These are phyloP conservation scores for Myotis davidii DNA, from an alignment of 2,113 vertebrate genomes.

Conservation along the genomic window DNA sequence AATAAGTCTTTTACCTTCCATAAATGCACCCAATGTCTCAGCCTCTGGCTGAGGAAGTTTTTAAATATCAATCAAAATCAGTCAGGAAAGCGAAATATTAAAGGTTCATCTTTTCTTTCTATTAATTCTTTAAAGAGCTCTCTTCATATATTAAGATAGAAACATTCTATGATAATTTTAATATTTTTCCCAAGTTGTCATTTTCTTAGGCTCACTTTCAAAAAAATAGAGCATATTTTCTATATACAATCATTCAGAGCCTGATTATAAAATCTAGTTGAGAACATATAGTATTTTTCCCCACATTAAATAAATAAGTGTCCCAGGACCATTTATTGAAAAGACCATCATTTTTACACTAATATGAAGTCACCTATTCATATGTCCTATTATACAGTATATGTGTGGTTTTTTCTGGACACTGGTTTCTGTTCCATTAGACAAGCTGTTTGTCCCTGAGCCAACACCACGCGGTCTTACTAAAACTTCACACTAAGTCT, in stretches of 20 bases:
- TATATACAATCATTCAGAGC: neutral
- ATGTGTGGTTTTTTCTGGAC: neutral
- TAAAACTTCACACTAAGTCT: neutral
- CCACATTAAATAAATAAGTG: neutral
- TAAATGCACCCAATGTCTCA: conserved; percentile 9
- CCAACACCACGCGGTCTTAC: neutral
- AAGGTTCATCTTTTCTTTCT: neutral
- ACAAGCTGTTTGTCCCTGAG: neutral
- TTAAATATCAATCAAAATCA: conserved; percentile 19
- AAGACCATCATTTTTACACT: neutral
- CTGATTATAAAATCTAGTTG: neutral
- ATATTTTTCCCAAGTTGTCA: neutral
- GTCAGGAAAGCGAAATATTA: conserved; percentile 13
- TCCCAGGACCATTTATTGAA: neutral
- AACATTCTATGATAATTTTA: neutral
- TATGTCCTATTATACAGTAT: neutral
- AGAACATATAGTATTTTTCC: neutral
- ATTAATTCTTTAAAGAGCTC: neutral
- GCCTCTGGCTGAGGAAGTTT: neutral
- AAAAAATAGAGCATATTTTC: neutral
- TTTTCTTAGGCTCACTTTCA: conserved; percentile 46
- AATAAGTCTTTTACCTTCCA: neutral
- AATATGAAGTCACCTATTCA: neutral
- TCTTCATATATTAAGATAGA: neutral
- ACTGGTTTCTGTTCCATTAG: neutral